Evolutionary conservation across 2,113 vertebrate genomes (phyloP).

Genomic region (Galbula dea): DNA sequence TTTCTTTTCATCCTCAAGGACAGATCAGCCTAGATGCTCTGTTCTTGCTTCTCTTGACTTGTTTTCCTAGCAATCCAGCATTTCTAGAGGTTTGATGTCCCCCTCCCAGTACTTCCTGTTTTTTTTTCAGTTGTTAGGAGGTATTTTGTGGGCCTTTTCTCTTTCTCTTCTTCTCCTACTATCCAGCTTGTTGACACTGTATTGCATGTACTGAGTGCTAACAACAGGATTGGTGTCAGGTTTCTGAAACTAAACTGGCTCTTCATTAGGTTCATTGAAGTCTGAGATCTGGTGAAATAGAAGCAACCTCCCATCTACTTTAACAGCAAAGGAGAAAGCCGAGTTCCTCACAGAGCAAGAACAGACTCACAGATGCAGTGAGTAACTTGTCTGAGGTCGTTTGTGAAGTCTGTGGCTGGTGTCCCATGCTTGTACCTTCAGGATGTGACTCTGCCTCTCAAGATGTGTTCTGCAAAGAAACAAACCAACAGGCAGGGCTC

Average conservation of each 20-base stretch:
- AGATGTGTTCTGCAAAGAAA: neutral
- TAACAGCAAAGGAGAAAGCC: neutral
- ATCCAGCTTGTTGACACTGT: neutral
- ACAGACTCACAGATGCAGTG: neutral
- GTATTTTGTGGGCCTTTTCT: neutral
- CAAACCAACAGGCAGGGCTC: neutral
- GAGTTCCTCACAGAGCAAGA: neutral
- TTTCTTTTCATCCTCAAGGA: neutral
- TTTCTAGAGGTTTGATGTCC: neutral
- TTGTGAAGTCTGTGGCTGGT: neutral
- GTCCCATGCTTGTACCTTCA: neutral
- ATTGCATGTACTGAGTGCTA: neutral
- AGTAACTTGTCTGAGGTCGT: neutral
- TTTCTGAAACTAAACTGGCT: neutral
- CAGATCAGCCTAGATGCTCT: neutral
- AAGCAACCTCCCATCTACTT: neutral
- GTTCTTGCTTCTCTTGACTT: neutral
- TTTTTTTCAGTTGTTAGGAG: neutral
- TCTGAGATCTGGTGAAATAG: neutral
- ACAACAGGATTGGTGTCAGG: neutral
- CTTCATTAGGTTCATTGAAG: neutral
- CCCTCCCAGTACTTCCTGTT: fast-evolving
- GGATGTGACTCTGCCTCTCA: neutral
- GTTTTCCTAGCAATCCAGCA: neutral
- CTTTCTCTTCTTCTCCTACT: neutral